Evolutionary conservation across 2,797 vertebrate genomes (phyloP).

Genomic region (Eutrigla gurnardus): DNA sequence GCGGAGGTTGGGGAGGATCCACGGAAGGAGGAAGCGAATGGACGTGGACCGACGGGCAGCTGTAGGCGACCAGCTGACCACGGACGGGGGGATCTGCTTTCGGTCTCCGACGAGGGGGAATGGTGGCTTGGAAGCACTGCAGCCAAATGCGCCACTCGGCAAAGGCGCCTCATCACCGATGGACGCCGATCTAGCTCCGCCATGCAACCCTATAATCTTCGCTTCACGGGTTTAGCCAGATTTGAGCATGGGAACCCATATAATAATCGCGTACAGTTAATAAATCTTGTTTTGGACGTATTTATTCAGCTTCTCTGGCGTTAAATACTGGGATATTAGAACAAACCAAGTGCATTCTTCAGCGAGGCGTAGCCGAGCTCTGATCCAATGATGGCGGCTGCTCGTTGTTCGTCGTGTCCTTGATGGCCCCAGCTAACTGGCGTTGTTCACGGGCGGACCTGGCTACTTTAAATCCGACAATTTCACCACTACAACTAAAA

Average conservation of each 20-base stretch:
- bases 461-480: neutral
- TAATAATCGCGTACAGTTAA: conserved; percentile 5
- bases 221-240: conserved; percentile 8
- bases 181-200: conserved; percentile 83
- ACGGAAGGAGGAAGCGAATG: conserved; percentile 85
- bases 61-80: conserved; percentile 90
- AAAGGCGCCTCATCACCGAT: conserved; percentile 80
- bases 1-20: conserved; percentile 85
- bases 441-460: conserved; percentile 37
- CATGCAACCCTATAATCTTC: conserved; percentile 62
- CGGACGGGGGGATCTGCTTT: conserved; percentile 86
- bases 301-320: conserved; percentile 10
- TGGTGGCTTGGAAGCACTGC: conserved; percentile 84
- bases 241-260: neutral
- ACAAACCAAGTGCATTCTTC: conserved; percentile 73
- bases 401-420: conserved; percentile 77
- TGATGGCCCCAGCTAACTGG: conserved; percentile 66
- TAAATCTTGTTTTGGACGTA: conserved; percentile 11
- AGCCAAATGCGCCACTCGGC: conserved; percentile 85
- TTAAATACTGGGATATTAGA: neutral
- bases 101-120: conserved; percentile 83
- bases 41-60: conserved; percentile 83
- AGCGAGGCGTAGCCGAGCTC: conserved; percentile 82
- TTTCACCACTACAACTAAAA: neutral
- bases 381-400: conserved; percentile 85